Conservation (phyloP, 2,888 invertebrate genomes). For the Tetanocera ferruginea region DNA sequence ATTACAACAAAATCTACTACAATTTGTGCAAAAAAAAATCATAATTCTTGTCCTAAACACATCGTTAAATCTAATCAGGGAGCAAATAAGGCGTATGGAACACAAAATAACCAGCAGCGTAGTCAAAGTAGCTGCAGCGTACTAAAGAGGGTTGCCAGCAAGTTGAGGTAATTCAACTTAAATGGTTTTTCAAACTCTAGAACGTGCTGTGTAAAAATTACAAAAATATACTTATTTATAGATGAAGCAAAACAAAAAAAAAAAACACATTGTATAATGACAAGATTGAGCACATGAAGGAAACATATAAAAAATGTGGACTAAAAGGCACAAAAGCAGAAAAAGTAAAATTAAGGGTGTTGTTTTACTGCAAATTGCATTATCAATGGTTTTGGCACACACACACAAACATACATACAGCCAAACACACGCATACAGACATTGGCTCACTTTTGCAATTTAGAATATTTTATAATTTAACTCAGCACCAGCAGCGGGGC, state of each 20-base stretch:
- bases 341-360: not conserved
- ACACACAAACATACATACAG: not conserved
- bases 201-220: constrained; percentile 29
- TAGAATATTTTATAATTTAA: constrained; percentile 21
- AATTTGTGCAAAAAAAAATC: not conserved
- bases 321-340: not conserved
- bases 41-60: not conserved
- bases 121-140: too few species aligned
- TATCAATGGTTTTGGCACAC: not conserved
- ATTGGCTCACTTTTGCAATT: constrained; percentile 21
- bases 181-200: constrained; percentile 19
- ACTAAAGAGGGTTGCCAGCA: not conserved
- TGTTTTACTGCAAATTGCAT: not conserved
- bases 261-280: not conserved
- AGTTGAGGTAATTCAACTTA: constrained; percentile 33
- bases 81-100: not conserved
- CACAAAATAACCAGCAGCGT: not conserved
- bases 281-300: not conserved
- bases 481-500: not conserved
- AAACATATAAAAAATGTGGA: not conserved
- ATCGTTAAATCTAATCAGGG: not conserved
- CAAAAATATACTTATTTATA: constrained; percentile 4
- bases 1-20: too few species aligned
- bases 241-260: not conserved
- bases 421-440: not conserved